phyloP scores from a whole-genome alignment of 1,140 invertebrate genomes.

The Drosophila trapezifrons region DNA sequence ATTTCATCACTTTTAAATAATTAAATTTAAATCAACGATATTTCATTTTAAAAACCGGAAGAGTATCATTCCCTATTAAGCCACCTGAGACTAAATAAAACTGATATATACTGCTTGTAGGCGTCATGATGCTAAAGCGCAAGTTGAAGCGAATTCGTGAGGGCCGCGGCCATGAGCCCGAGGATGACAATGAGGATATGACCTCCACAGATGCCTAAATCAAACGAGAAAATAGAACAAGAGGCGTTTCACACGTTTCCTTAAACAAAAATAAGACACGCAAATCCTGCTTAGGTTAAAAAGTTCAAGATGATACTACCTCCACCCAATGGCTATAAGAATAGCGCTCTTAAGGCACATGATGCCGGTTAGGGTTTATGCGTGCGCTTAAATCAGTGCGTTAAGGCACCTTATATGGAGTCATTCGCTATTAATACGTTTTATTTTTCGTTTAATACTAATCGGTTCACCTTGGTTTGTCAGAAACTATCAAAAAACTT shows the following conservation, averaged over 20 bases:
- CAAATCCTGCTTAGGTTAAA: conserved; percentile 44
- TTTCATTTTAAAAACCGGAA: neutral
- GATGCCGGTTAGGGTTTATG: conserved; percentile 13
- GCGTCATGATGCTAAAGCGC: conserved; percentile 82
- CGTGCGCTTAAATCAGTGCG: conserved; percentile 9
- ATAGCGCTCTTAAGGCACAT: neutral
- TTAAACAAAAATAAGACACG: conserved; percentile 47
- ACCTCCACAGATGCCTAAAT: conserved; percentile 30
- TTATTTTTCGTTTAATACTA: too few relatives aligned
- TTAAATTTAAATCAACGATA: too few relatives aligned
- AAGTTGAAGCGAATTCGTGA: conserved; percentile 83
- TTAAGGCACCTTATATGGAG: neutral
- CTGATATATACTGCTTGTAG: conserved; percentile 35
- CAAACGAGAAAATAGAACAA: neutral
- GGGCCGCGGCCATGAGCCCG: conserved; percentile 72
- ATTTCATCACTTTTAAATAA: too few relatives aligned
- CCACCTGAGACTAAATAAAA: neutral
- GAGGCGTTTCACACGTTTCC: conserved; percentile 30
- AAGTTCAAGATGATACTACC: conserved; percentile 26
- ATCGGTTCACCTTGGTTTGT: too few relatives aligned
- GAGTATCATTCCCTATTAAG: neutral
- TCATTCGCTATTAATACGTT: too few relatives aligned
- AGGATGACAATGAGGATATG: conserved; percentile 74
- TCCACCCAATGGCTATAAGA: conserved; percentile 23
- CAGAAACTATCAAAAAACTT: neutral